phyloP scores from a whole-genome alignment of 64 coral and sea anemone genomes.

The Actinia equina region DNA sequence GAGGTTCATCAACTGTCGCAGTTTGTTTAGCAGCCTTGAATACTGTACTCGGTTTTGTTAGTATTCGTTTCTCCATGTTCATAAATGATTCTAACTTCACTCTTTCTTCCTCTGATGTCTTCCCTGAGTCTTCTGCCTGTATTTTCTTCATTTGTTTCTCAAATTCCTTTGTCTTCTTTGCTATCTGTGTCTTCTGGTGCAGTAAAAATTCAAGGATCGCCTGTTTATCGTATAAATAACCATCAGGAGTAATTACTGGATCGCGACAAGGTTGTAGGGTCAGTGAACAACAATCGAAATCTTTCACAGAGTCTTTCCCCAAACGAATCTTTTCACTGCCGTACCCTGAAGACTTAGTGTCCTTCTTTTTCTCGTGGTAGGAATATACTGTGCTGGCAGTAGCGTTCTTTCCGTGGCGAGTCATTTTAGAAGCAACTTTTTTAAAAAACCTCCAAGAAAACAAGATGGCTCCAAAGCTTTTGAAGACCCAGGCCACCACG shows the following conservation, averaged over 20 bases:
- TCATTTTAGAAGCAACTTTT: constrained; percentile 34
- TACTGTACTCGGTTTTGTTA: constrained; percentile 74
- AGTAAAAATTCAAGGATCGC: constrained; percentile 89
- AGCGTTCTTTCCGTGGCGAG: constrained; percentile 88
- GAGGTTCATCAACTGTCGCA: constrained; percentile 7
- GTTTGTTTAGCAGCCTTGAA: constrained; percentile 65
- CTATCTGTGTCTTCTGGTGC: constrained; percentile 93
- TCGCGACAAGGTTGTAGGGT: constrained; percentile 92
- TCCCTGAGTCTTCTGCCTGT: constrained; percentile 56
- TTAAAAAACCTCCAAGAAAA: background rate
- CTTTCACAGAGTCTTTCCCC: constrained; percentile 95
- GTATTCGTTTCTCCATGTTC: constrained; percentile 83
- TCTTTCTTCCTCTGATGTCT: constrained; percentile 56
- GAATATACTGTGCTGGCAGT: constrained; percentile 94
- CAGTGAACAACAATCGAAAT: constrained; percentile 93
- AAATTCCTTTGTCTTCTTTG: constrained; percentile 89
- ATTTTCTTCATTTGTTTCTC: constrained; percentile 93
- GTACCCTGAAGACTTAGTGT: constrained; percentile 86
- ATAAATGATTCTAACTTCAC: constrained; percentile 80
- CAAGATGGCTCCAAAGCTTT: background rate
- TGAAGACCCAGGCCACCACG: no score
- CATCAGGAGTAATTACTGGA: constrained; percentile 82
- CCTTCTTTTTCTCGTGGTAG: constrained; percentile 93
- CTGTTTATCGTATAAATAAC: constrained; percentile 92
- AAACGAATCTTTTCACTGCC: constrained; percentile 93